Base-by-base conservation (phyloP, 2,888 invertebrate species). In the Sturmia bella region DNA sequence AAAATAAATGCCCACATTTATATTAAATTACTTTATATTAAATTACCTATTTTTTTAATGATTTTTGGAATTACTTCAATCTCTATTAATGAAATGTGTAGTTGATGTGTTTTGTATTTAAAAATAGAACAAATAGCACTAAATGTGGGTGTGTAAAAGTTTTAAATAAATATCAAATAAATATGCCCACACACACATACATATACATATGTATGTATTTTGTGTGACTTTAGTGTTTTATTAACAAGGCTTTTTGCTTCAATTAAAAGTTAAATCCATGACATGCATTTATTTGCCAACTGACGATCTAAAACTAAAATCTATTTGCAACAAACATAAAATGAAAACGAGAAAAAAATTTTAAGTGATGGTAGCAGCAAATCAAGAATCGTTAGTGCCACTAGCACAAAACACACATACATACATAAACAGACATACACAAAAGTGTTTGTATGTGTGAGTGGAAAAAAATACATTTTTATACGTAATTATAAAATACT, bases 401-500 rank as follows among this genome's bases (percentile, higher is more conserved):
- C 1, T 2, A 12, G 32, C 32, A 43, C 0, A 21, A 11, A n/a
- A 12, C 32, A 48, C 3, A 27, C 13, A 1, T 2, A 61, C 54
- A 2, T 61, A 3, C 11, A 41, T 11, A 9, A 15, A 24, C 19
- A 59, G 41, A 59, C 21, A 17, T 59, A 13, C n/a, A 13, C 1
- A 19, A n/a, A n/a, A n/a, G n/a, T n/a, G n/a, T 32, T 32, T 32
- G 15, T 13, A 4, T 61, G 11, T 41, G 13, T 39, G 15, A 27
- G n/a, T 48, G 39, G 6, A 43, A 48, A 41, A 21, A 24, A 15
- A 15, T 32, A 32, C 32, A 32, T n/a, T n/a, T n/a, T n/a, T n/a
- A n/a, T 32, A 32, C 32, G 2, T 41, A 19, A 66, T 64, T 76
- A 24, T 13, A 37, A 15, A 57, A 84, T 89, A 95, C 95, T 95